phyloP scores from a whole-genome alignment of 2,113 vertebrate species.

The Eudyptes chrysolophus region DNA sequence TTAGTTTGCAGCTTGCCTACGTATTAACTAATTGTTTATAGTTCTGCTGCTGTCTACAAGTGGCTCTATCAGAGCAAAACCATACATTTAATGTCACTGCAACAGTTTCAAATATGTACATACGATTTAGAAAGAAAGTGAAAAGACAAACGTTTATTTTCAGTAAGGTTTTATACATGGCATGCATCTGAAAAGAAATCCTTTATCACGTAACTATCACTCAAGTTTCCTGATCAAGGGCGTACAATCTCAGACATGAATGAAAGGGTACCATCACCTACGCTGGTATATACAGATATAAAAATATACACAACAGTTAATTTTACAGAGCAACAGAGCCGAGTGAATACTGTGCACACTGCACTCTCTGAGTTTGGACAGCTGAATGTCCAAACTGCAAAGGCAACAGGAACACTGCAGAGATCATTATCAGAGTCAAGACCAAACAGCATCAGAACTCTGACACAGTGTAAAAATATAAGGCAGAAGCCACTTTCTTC shows the following conservation, averaged over 20 bases:
- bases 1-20: background rate
- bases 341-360: slow-evolving; percentile 43
- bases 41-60: background rate
- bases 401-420: slow-evolving; percentile 51
- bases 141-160: slow-evolving; percentile 64
- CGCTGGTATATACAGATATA: slow-evolving; percentile 68
- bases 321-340: slow-evolving; percentile 68
- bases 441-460: slow-evolving; percentile 54
- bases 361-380: background rate
- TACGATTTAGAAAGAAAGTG: slow-evolving; percentile 6
- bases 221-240: slow-evolving; percentile 62
- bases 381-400: slow-evolving; percentile 50
- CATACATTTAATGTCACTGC: background rate
- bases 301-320: slow-evolving; percentile 66
- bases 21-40: background rate
- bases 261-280: slow-evolving; percentile 44
- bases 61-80: background rate
- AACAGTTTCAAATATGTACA: background rate
- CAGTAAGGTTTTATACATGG: slow-evolving; percentile 61
- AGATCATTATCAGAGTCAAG: slow-evolving; percentile 3
- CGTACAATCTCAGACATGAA: slow-evolving; percentile 24
- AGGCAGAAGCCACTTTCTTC: slow-evolving; percentile 71
- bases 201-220: slow-evolving; percentile 18
- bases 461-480: slow-evolving; percentile 64
- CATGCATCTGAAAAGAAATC: slow-evolving; percentile 69